A percentile compares a stretch with the other conserved stretches of the same genome.
Evolutionary conservation across 2,888 invertebrate genomes (phyloP).

Genomic region (Chesias legatella): DNA sequence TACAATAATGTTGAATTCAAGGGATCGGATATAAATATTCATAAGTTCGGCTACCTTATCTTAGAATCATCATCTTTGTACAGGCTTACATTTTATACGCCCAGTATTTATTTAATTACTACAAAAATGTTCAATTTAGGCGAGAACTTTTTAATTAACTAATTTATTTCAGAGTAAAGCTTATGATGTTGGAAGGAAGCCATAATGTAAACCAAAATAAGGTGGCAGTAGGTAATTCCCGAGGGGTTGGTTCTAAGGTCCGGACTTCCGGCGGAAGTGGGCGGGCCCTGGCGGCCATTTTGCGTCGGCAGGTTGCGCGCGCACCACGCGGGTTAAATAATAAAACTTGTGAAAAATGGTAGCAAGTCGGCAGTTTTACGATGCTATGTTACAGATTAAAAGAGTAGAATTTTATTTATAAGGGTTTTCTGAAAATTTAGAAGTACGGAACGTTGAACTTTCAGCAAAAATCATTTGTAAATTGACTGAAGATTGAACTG

Average conservation of each 20-base stretch:
- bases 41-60: constrained; percentile 2
- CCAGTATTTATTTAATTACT: neutral
- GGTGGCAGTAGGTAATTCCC: constrained; percentile 36
- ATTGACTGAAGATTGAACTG: too few species aligned
- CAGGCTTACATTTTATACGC: constrained; percentile 2
- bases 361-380: constrained; percentile 28
- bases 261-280: constrained; percentile 73
- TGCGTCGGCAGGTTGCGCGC: constrained; percentile 53
- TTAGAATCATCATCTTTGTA: constrained; percentile 4
- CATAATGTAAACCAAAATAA: constrained; percentile 26
- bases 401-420: neutral
- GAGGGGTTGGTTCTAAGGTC: constrained; percentile 28
- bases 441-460: too few species aligned
- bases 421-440: too few species aligned
- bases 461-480: too few species aligned
- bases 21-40: constrained; percentile 13
- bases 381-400: constrained; percentile 5
- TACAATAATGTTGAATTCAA: constrained; percentile 6
- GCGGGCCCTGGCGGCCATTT: constrained; percentile 65
- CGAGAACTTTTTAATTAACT: neutral
- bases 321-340: constrained; percentile 38
- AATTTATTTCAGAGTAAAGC: neutral
- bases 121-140: too few species aligned
- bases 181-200: constrained; percentile 2
- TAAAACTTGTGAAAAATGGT: constrained; percentile 37